Conservation (phyloP, 2,888 invertebrate genomes). For the Tridacna gigas region DNA sequence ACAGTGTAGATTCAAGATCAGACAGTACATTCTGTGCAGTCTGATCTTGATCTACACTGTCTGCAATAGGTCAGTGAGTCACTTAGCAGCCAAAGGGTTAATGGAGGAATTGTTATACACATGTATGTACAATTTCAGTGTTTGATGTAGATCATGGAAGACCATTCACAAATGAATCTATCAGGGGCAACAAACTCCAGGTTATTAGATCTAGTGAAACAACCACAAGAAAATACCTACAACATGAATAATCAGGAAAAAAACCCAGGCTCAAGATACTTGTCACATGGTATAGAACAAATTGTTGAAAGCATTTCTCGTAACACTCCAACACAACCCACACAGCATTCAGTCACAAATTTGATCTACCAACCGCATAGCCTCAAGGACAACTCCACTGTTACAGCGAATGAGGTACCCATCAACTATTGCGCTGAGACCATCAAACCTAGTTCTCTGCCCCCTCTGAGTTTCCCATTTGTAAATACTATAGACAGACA, state of each 20-base stretch:
- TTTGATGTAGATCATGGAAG: neutral
- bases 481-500: slow-evolving; percentile 1
- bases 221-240: neutral
- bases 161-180: neutral
- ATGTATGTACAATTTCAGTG: too few relatives aligned
- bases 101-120: too few relatives aligned
- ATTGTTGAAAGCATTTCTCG: slow-evolving; percentile 11
- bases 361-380: slow-evolving; percentile 5
- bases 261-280: neutral
- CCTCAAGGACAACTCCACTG: slow-evolving; percentile 1
- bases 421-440: slow-evolving; percentile 1
- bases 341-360: neutral
- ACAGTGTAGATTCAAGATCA: too few relatives aligned
- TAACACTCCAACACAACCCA: neutral
- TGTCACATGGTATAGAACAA: slow-evolving; percentile 21
- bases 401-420: neutral
- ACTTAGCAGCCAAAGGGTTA: too few relatives aligned
- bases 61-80: too few relatives aligned
- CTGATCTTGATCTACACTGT: too few relatives aligned
- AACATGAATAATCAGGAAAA: slow-evolving; percentile 5
- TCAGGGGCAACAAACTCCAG: neutral
- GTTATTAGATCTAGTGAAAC: neutral
- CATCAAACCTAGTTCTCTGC: neutral
- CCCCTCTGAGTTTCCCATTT: neutral
- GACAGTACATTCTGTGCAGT: too few relatives aligned